phyloP scores from a whole-genome alignment of 2,888 invertebrate genomes.

The Brenthis daphne region DNA sequence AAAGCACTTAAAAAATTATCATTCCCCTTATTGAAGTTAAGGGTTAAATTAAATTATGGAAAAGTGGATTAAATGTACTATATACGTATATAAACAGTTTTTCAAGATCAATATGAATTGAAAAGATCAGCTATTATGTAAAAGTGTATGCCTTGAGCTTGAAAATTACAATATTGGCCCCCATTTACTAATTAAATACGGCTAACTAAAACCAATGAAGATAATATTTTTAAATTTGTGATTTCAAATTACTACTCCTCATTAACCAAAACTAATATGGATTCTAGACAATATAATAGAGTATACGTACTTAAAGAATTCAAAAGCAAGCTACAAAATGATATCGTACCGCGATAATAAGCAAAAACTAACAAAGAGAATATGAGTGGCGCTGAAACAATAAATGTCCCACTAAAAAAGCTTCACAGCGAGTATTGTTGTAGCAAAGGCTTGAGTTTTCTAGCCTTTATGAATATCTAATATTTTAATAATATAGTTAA shows the following conservation, averaged over 20 bases:
- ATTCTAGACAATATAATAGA: not conserved
- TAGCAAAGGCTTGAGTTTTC: slow-evolving; percentile 16
- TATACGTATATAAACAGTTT: too few relatives aligned
- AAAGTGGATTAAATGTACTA: not conserved
- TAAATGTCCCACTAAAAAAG: slow-evolving; percentile 59
- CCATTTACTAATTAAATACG: too few relatives aligned
- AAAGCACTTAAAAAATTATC: slow-evolving; percentile 36
- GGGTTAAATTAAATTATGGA: not conserved
- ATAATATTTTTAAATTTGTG: too few relatives aligned
- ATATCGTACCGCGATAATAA: slow-evolving; percentile 66
- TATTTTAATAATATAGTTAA: slow-evolving; percentile 18
- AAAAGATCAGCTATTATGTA: too few relatives aligned
- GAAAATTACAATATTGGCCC: too few relatives aligned
- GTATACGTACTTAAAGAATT: not conserved
- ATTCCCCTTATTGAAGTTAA: slow-evolving; percentile 22
- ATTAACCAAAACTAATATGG: too few relatives aligned
- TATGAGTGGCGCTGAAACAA: slow-evolving; percentile 70
- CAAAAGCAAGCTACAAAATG: slow-evolving; percentile 45
- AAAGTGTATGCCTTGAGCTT: too few relatives aligned
- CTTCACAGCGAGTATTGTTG: slow-evolving; percentile 31
- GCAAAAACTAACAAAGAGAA: slow-evolving; percentile 69
- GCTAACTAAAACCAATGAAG: too few relatives aligned
- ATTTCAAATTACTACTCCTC: too few relatives aligned
- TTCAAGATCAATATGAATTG: too few relatives aligned
- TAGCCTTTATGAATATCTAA: slow-evolving; percentile 30